Evolutionary conservation across 2,888 invertebrate species (phyloP), one percentile per base, ranked within the genome.

Genomic region (Acleris sparsana): DNA sequence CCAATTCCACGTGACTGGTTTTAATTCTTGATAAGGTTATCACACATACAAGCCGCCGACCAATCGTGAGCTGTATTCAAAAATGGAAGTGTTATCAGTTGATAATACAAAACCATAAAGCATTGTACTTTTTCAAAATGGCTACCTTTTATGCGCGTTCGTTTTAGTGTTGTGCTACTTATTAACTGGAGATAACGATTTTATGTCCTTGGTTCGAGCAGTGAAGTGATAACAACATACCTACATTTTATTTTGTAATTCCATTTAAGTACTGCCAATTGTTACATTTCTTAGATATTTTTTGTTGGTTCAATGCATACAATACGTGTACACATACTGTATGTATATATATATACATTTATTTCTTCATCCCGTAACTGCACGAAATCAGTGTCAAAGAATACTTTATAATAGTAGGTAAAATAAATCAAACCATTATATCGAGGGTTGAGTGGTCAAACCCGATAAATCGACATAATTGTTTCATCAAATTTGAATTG

Each of bases 81-180:
- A 89, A 89, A 88, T 87, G 84, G 87, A 86, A 62, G 59, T 84
- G 82, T 88, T 91, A 91, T 89, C 91, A 88, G 78, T 78, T 72
- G 76, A 74, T 71, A 75, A 73, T 80, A 88, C 25, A 89, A 89
- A 88, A 89, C 81, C 82, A 79, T 74, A 72, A 80, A 78, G 82
- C 77, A 90, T 91, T 90, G 91, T 90, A 86, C 83, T 85, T 84
- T 85, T 86, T 83, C 85, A 88, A 89, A 82, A 89, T 89, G 91
- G 89, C 86, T 78, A 82, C 71, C 62, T 70, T 76, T 86, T 86
- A 88, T 88, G 85, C 83, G 73, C 77, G 79, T 80, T 77, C 78
- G 80, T 85, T 87, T 84, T 80, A 84, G 77, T 85, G 75, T 78
- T 77, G 75, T 80, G 77, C 79, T 76, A 83, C 79, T 85, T 81